Evolutionary conservation across 37 sponge, comb jelly and placozoan species (phyloP).

Genomic region (Halisarca cf. caerulea): DNA sequence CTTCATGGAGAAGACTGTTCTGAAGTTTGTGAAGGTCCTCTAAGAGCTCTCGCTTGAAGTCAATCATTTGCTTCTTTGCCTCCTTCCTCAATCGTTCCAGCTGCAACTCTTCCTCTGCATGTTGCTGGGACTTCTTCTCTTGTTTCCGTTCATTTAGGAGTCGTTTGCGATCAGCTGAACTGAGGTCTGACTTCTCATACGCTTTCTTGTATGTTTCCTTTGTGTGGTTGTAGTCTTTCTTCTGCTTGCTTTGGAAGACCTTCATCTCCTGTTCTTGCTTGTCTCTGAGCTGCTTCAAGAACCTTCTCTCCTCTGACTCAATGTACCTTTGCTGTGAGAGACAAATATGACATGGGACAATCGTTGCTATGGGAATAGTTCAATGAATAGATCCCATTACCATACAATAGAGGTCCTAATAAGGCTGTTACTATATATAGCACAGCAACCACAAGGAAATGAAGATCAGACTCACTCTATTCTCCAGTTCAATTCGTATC

Average conservation of each 20-base stretch:
- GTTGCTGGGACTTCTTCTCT: conserved; percentile 69
- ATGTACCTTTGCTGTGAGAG: conserved; percentile 61
- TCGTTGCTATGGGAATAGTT: neutral
- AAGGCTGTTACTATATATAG: no score
- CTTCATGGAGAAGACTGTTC: conserved; percentile 86
- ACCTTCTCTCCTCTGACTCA: conserved; percentile 72
- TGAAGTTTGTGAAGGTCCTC: conserved; percentile 78
- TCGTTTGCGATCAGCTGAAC: conserved; percentile 55
- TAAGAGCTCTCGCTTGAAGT: conserved; percentile 66
- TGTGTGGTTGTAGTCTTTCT: conserved; percentile 71
- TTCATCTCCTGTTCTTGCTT: conserved; percentile 89
- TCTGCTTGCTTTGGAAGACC: conserved; percentile 79
- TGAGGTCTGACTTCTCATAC: conserved; percentile 60
- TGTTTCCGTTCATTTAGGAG: conserved; percentile 74
- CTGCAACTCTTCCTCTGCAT: conserved; percentile 59
- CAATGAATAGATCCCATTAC: no score
- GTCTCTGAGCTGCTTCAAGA: conserved; percentile 63
- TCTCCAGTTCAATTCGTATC: conserved; percentile 79
- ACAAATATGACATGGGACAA: no score
- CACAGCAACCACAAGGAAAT: no score
- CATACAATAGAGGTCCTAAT: no score
- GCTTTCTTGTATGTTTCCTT: conserved; percentile 81
- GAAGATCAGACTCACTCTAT: conserved; percentile 52
- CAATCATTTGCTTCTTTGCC: conserved; percentile 66
- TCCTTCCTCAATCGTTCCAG: conserved; percentile 68